Base-by-base conservation (phyloP, 2,113 vertebrate species). In the Brevimyrus niger region DNA sequence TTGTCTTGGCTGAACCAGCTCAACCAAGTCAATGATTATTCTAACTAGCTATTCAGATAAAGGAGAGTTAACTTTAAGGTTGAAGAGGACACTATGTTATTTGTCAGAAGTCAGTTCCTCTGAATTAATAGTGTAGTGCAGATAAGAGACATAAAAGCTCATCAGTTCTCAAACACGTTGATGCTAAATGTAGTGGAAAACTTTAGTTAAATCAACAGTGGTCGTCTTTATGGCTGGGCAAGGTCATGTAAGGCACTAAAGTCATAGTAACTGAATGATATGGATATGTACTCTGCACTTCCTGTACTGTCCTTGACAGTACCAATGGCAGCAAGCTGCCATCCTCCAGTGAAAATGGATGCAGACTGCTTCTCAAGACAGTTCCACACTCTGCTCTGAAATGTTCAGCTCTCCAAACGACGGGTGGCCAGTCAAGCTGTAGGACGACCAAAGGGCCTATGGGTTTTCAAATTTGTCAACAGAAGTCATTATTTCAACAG, bases 231-330 rank as follows among this genome's bases (percentile, higher is more conserved):
- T 90, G 91, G 90, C 82, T 47, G 82, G 92, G 93, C 35, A 58
- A 89, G 90, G 91, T 93, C 92, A 94, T 92, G 92, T 95, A 95
- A 95, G 95, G 95, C 95, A 95, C 95, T 94, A 80, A 89, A 93
- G 94, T 94, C 93, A 93, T 73, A 90, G 50, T 89, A 86, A 38
- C 27, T 90, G 55, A 82, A 89, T 76, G 58, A 69, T 53, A 61
- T 84, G 61, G 88, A 92, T 51, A 88, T 44, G 90, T 44, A 35
- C 23, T 27, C n/a, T 35, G 42, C 89, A 76, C 21, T 44, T 87
- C 31, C 31, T 80, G 58, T 89, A 19, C 46, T 83, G 65, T 89
- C 87, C 61, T 82, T 58, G 50, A 38, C 87, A 88, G 90, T 42
- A 83, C 51, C 19, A 76, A 21, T 17, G 73, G 31, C 50, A 53